These are phyloP conservation scores for Triplophysa tibetana DNA, from an alignment of 2,113 vertebrate species.

Conservation along the genomic window DNA sequence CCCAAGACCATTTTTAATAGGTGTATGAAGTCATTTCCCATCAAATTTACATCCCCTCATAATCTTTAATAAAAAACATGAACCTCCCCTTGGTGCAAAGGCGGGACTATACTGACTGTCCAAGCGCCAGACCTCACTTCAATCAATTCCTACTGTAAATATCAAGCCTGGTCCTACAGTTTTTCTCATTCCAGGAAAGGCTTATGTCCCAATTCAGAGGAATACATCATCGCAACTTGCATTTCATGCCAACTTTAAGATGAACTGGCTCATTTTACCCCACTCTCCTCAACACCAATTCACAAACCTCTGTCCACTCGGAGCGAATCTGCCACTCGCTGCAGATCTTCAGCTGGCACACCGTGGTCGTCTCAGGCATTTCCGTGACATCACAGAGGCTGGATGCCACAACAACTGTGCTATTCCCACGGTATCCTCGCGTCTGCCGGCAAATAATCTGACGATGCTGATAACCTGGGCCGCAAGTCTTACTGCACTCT, in stretches of 20 bases:
- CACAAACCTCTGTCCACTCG: slow-evolving; percentile 88
- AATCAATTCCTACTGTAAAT: too few species aligned
- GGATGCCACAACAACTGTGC: slow-evolving; percentile 68
- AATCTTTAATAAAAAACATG: too few species aligned
- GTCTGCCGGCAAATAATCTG: slow-evolving; percentile 88
- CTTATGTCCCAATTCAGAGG: too few species aligned
- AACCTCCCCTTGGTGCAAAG: too few species aligned
- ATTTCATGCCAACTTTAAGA: neutral
- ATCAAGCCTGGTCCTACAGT: too few species aligned
- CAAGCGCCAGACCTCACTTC: too few species aligned
- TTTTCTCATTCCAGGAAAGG: too few species aligned
- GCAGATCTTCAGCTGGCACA: slow-evolving; percentile 95
- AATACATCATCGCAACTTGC: too few species aligned
- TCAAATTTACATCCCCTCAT: too few species aligned
- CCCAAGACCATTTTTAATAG: too few species aligned
- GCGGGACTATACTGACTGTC: too few species aligned
- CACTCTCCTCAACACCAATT: neutral
- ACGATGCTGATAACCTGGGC: slow-evolving; percentile 87
- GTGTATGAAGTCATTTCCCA: too few species aligned
- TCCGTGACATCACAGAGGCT: slow-evolving; percentile 82
- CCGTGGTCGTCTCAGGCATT: slow-evolving; percentile 82
- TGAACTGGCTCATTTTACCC: slow-evolving; percentile 3
- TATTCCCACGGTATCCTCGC: slow-evolving; percentile 74
- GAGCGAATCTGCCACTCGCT: slow-evolving; percentile 92
- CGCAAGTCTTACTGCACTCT: slow-evolving; percentile 90